These are phyloP conservation scores for Cosmia trapezina DNA, from an alignment of 2,888 invertebrate species.

Conservation along the genomic window DNA sequence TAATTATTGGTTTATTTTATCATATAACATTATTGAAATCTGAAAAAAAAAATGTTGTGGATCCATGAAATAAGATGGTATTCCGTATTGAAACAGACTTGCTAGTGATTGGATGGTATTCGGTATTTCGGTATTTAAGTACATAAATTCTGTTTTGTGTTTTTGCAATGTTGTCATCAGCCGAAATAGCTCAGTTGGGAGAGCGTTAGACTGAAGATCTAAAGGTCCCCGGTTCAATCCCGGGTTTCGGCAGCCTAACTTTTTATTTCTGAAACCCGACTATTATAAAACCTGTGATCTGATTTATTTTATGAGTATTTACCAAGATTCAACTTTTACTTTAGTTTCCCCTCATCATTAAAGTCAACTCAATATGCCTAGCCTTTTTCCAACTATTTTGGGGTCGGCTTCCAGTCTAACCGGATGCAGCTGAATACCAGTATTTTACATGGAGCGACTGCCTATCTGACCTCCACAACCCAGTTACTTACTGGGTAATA, in stretches of 20 bases:
- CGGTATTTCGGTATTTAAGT: not conserved
- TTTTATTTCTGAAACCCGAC: constrained; percentile 30
- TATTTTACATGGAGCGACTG: too few relatives aligned
- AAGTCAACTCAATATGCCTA: too few relatives aligned
- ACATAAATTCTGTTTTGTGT: not conserved
- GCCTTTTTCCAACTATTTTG: too few relatives aligned
- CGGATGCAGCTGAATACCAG: too few relatives aligned
- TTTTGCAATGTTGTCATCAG: accelerated
- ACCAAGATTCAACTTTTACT: not conserved
- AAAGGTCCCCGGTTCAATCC: constrained; percentile 85
- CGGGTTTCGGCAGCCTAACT: constrained; percentile 75
- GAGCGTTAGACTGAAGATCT: constrained; percentile 86
- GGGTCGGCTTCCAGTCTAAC: too few relatives aligned
- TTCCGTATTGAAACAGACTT: not conserved
- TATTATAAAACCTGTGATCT: not conserved
- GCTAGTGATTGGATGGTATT: not conserved
- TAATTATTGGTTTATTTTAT: not conserved
- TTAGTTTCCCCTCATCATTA: too few relatives aligned
- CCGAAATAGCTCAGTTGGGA: constrained; percentile 87
- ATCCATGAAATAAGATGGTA: too few relatives aligned
- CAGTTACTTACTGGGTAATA: too few relatives aligned
- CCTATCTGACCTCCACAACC: too few relatives aligned
- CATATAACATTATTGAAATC: not conserved
- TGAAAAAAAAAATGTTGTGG: too few relatives aligned
- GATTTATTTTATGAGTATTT: too few relatives aligned